Evolutionary conservation across 2,797 vertebrate genomes (phyloP), one percentile per base, ranked within the genome.

Genomic region (Catamblyrhynchus diadema): DNA sequence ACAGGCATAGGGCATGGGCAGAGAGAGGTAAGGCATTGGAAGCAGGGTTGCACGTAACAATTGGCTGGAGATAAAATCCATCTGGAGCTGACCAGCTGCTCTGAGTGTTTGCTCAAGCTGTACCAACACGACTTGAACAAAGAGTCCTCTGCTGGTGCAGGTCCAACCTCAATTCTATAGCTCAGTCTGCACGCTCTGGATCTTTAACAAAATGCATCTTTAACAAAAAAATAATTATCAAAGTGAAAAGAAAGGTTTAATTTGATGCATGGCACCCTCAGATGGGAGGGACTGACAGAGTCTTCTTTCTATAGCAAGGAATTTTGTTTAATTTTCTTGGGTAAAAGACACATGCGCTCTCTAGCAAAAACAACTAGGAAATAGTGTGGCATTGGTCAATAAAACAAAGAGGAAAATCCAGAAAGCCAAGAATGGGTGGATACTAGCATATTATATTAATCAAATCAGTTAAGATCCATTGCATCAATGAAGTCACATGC

Each of bases 171-270:
- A 94, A 35, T 94, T 93, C 94, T 90, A 93, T 65, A 96, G 72
- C 72, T 93, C 88, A 62, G 74, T 56, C 82, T 94, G 87, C 71
- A 67, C 0, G 0, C 75, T 70, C 87, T 88, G 82, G 41, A 87
- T 39, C 75, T 96, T 89, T 57, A 57, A 57, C 33, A 35, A 57
- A 57, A 57, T 95, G 88, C 78, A 90, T 84, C 77, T 90, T 79
- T 94, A 91, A 91, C 80, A 91, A 94, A 96, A 96, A 93, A 92
- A 81, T 65, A 93, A 91, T 92, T 86, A 93, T 85, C 71, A 84
- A 90, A 59, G 85, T 94, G 93, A 94, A 94, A 95, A 93, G 57
- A 92, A 86, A 71, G 50, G 50, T 90, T 95, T 94, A 81, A 94
- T 72, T 95, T 37, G 69, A 66, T 84, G 66, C 80, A 86, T 86